Percentiles rank a stretch among this genome's conserved stretches.
Evolutionary conservation across 2,797 vertebrate genomes (phyloP).

Genomic region (Pangasius larnaudii): DNA sequence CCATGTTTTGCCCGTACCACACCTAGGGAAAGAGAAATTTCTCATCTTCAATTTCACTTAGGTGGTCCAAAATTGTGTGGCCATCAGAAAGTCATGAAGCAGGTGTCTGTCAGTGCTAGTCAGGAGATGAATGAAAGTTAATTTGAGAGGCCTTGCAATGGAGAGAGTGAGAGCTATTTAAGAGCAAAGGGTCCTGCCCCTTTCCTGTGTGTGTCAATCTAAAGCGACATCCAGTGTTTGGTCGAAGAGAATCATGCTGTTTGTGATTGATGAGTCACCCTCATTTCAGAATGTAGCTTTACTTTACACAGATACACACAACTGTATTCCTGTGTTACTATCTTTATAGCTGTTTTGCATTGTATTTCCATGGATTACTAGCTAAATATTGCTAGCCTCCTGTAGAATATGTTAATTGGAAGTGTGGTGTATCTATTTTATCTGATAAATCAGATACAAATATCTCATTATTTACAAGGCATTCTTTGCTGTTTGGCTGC

Average conservation of each 20-base stretch:
- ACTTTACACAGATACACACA: not conserved
- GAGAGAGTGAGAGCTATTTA: not conserved
- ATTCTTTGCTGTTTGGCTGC: not conserved
- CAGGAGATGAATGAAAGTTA: constrained; percentile 8
- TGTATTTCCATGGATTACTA: not conserved
- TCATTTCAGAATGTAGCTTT: not conserved
- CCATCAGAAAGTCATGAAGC: not conserved
- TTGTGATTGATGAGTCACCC: constrained; percentile 14
- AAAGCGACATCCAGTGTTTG: constrained; percentile 14
- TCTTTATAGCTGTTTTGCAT: not conserved
- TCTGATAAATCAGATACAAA: not conserved
- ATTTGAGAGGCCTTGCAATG: constrained; percentile 7
- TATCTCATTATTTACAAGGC: not conserved
- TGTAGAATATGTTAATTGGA: not conserved
- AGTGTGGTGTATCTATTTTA: not conserved
- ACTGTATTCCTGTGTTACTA: too few species aligned
- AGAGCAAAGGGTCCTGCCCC: not conserved
- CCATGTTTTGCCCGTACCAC: not conserved
- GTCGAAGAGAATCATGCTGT: not conserved
- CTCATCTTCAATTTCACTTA: not conserved
- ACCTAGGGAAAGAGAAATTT: not conserved
- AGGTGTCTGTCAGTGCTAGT: not conserved
- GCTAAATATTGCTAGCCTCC: not conserved
- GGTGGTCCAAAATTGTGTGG: not conserved
- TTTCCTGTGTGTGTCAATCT: constrained; percentile 16